These are phyloP conservation scores for Drosophila eugracilis DNA, from an alignment of 1,140 invertebrate species.

Conservation along the genomic window DNA sequence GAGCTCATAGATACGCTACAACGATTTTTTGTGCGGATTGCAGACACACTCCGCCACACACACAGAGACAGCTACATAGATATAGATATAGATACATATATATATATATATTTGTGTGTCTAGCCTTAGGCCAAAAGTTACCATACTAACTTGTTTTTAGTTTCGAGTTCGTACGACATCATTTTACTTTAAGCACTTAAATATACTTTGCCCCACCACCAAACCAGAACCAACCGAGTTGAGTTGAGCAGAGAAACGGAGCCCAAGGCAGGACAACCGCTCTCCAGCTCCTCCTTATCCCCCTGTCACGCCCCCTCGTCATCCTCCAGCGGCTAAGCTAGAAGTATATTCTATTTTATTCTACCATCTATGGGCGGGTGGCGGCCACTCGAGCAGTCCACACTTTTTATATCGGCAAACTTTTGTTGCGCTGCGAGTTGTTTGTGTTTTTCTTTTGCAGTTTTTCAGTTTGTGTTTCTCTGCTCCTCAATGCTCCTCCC, in stretches of 20 bases:
- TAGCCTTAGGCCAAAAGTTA: constrained; percentile 81
- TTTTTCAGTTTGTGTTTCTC: constrained; percentile 77
- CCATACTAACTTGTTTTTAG: constrained; percentile 84
- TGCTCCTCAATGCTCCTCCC: constrained; percentile 8
- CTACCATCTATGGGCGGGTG: constrained; percentile 47
- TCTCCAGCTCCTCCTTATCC: neutral
- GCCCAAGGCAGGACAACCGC: constrained; percentile 33
- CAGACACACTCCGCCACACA: constrained; percentile 56
- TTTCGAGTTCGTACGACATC: constrained; percentile 84
- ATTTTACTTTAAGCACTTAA: constrained; percentile 84
- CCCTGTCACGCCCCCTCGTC: constrained; percentile 1
- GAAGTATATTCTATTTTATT: constrained; percentile 74
- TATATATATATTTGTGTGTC: constrained; percentile 32
- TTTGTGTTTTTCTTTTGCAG: constrained; percentile 83
- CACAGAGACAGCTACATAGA: constrained; percentile 22
- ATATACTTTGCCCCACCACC: constrained; percentile 80
- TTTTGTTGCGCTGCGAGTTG: constrained; percentile 81
- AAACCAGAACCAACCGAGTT: constrained; percentile 30
- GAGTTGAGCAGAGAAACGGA: constrained; percentile 23
- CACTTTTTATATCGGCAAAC: constrained; percentile 79
- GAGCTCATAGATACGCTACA: constrained; percentile 81
- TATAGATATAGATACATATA: constrained; percentile 8
- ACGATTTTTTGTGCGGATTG: constrained; percentile 82
- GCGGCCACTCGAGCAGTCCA: constrained; percentile 75
- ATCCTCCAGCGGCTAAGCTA: constrained; percentile 61